A percentile compares a stretch with the other conserved stretches of the same genome.
phyloP scores from a whole-genome alignment of 2,888 invertebrate species.

The Nomada goodeniana region DNA sequence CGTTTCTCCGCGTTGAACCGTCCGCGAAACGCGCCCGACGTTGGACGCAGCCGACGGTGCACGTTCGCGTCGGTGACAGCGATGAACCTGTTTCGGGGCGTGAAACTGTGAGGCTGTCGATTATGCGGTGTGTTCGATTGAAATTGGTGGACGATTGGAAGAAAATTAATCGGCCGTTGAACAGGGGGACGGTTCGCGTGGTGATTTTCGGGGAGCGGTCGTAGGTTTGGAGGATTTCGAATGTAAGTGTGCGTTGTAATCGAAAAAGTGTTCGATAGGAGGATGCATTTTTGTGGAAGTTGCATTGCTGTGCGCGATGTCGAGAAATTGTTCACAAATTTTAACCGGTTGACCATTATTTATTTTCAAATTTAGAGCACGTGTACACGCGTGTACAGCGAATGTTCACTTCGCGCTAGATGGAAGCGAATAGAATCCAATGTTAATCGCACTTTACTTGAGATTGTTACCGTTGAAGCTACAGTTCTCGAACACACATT shows the following conservation, averaged over 20 bases:
- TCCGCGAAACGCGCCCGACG: conserved; percentile 6
- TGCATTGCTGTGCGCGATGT: too few relatives aligned
- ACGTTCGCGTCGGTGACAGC: background rate
- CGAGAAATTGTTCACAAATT: too few relatives aligned
- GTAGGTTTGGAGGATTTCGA: too few relatives aligned
- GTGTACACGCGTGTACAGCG: background rate
- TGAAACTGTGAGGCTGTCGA: background rate
- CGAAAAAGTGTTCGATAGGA: too few relatives aligned
- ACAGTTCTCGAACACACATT: too few relatives aligned
- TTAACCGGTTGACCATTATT: too few relatives aligned
- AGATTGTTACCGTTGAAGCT: too few relatives aligned
- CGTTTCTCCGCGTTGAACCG: conserved; percentile 30
- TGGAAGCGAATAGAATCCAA: too few relatives aligned
- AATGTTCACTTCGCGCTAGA: background rate
- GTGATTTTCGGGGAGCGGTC: background rate
- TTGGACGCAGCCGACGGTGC: conserved; percentile 30
- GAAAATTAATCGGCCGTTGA: background rate
- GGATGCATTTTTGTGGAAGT: too few relatives aligned
- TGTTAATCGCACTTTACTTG: too few relatives aligned
- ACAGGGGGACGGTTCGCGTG: background rate
- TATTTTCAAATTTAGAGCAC: background rate
- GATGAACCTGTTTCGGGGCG: background rate
- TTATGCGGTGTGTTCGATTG: background rate
- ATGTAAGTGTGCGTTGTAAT: conserved; percentile 4
- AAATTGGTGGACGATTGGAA: background rate